Evolutionary conservation across 1,140 invertebrate genomes (phyloP).

Genomic region (Zophobas atratus): DNA sequence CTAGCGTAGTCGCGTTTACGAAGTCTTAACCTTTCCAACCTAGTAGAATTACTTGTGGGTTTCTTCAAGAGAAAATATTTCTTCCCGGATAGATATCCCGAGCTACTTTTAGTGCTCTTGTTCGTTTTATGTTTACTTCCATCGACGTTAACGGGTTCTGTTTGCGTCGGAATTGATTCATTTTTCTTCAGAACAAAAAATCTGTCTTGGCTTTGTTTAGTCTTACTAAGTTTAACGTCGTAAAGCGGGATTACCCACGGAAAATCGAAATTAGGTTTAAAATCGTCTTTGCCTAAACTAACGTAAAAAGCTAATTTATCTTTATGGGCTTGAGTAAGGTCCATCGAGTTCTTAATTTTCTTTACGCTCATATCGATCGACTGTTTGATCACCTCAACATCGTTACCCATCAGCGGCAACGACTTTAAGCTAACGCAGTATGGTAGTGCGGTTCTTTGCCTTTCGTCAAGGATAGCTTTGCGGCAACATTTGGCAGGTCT

Average conservation of each 20-base stretch:
- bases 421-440: constrained; percentile 60
- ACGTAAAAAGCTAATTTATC: constrained; percentile 20
- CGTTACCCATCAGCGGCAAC: constrained; percentile 57
- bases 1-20: no score
- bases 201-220: background rate
- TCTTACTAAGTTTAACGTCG: background rate
- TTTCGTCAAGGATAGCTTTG: constrained; percentile 60
- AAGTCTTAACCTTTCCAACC: background rate
- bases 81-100: background rate
- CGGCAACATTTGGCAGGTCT: constrained; percentile 62
- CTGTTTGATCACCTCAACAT: constrained; percentile 56
- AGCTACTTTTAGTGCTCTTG: background rate
- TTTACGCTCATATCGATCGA: constrained; percentile 54
- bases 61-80: background rate
- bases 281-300: constrained; percentile 17
- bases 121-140: background rate
- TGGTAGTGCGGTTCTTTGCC: constrained; percentile 54
- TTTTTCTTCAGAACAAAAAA: constrained; percentile 20
- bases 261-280: constrained; percentile 2
- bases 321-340: constrained; percentile 29
- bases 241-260: constrained; percentile 9
- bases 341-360: constrained; percentile 55
- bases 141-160: background rate
- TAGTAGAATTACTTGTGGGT: background rate
- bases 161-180: background rate